These are phyloP conservation scores for Dynastes hyllus DNA, from an alignment of 2,888 invertebrate species.

Conservation along the genomic window DNA sequence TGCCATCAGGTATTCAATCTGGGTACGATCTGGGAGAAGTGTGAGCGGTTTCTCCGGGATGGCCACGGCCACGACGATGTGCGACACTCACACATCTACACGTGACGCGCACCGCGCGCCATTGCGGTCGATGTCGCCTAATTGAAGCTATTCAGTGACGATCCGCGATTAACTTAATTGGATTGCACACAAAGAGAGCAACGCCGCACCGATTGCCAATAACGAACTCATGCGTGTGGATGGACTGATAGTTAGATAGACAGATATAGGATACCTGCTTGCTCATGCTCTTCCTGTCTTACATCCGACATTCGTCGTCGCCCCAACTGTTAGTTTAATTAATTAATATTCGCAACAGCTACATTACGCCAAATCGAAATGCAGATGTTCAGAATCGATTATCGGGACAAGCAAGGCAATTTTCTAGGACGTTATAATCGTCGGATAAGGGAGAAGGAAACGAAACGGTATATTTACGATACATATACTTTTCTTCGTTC, in stretches of 20 bases:
- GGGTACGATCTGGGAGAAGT: constrained; percentile 35
- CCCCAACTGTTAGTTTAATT: constrained; percentile 5
- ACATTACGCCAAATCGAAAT: neutral
- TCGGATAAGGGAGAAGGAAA: too few relatives aligned
- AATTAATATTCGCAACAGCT: constrained; percentile 24
- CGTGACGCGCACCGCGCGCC: constrained; percentile 59
- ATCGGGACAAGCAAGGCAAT: too few relatives aligned
- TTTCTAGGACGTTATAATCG: too few relatives aligned
- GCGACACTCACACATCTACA: constrained; percentile 37
- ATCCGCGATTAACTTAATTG: constrained; percentile 70
- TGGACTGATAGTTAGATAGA: constrained; percentile 21
- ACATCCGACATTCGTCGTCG: constrained; percentile 4
- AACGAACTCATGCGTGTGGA: constrained; percentile 63
- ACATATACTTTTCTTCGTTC: too few relatives aligned
- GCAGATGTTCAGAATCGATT: neutral
- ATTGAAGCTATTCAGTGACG: constrained; percentile 69
- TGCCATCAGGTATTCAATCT: constrained; percentile 42
- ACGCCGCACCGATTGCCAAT: constrained; percentile 65
- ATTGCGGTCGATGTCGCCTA: constrained; percentile 64
- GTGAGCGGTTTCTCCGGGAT: constrained; percentile 26
- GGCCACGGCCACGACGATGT: constrained; percentile 6
- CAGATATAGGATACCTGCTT: constrained; percentile 35
- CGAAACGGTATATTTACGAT: too few relatives aligned
- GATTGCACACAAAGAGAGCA: constrained; percentile 67
- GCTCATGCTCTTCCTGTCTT: constrained; percentile 27